Evolutionary conservation across 2,113 vertebrate genomes (phyloP).

Genomic region (Mohoua ochrocephala): DNA sequence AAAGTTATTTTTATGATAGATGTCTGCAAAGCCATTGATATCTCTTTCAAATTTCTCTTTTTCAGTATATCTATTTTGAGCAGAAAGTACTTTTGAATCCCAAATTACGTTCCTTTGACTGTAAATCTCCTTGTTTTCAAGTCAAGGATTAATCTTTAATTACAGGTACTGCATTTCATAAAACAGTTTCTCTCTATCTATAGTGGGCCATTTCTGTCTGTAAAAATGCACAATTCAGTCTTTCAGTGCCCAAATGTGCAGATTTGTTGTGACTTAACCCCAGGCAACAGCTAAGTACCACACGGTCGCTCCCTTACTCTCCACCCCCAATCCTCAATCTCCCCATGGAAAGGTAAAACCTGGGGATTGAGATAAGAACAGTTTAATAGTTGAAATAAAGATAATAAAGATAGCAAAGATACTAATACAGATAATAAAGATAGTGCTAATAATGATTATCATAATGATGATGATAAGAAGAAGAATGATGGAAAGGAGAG

Average conservation of each 20-base stretch:
- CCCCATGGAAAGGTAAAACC: neutral
- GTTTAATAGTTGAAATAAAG: neutral
- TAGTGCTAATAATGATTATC: neutral
- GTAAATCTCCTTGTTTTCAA: neutral
- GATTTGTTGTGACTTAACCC: neutral
- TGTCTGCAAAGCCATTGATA: neutral
- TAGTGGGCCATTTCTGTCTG: neutral
- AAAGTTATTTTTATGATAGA: neutral
- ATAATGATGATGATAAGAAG: neutral
- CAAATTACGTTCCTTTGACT: neutral
- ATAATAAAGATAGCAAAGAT: too few species aligned
- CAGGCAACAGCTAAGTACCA: neutral
- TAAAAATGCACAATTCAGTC: neutral
- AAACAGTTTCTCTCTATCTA: neutral
- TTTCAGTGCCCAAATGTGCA: neutral
- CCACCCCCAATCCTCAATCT: fast-evolving
- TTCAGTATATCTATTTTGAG: neutral
- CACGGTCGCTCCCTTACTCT: fast-evolving
- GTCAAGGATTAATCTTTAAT: neutral
- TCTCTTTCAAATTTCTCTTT: neutral
- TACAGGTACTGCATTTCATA: neutral
- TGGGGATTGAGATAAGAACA: neutral
- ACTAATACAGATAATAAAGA: neutral
- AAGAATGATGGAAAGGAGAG: neutral
- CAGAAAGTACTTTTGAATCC: neutral